A percentile compares a stretch with the other conserved stretches of the same genome.
These are phyloP conservation scores for Argopecten irradians DNA, from an alignment of 1,140 invertebrate genomes.

Conservation along the genomic window DNA sequence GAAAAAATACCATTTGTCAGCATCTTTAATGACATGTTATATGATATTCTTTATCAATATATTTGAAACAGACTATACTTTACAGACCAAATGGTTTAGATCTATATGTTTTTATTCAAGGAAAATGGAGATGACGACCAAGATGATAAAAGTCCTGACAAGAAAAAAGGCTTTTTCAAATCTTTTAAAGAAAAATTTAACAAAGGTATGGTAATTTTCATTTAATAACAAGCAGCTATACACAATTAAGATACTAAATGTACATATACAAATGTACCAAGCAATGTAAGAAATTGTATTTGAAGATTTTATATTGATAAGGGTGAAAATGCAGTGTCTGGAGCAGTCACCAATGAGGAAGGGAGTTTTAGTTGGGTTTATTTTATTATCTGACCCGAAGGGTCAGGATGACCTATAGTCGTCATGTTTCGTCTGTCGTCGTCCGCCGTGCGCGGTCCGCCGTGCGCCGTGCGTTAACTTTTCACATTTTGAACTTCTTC, in stretches of 20 bases:
- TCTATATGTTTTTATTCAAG: neutral
- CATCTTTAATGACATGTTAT: neutral
- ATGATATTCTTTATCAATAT: no score
- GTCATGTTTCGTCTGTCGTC: no score
- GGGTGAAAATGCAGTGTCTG: neutral
- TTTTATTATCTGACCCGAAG: no score
- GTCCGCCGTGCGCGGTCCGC: no score
- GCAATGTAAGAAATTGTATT: neutral
- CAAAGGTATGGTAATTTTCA: slow-evolving; percentile 58
- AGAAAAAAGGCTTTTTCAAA: slow-evolving; percentile 65
- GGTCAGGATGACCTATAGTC: no score
- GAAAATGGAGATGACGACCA: slow-evolving; percentile 34
- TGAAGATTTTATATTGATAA: neutral
- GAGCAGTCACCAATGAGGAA: no score
- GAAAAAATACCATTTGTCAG: neutral
- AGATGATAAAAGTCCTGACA: slow-evolving; percentile 46
- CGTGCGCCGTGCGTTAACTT: no score
- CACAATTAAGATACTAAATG: no score
- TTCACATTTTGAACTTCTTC: no score
- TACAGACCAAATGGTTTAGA: neutral
- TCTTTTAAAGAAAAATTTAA: slow-evolving; percentile 69
- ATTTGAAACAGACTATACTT: no score
- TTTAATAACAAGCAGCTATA: neutral
- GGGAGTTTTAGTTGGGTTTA: no score
- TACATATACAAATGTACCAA: neutral